phyloP scores from a whole-genome alignment of 1,140 invertebrate genomes.

The Samia ricini region DNA sequence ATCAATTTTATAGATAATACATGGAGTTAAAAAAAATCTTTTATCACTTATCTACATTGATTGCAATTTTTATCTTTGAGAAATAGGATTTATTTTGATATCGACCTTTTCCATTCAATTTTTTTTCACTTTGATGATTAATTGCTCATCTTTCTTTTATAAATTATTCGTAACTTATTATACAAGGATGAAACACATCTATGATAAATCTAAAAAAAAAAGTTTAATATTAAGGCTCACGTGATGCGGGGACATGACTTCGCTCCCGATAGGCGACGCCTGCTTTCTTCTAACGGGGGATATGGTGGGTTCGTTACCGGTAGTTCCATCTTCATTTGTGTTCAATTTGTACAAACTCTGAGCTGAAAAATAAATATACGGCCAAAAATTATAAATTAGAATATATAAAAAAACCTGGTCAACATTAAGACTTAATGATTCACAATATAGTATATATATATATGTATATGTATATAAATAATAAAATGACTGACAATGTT shows the following conservation, averaged over 20 bases:
- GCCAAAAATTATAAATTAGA: neutral
- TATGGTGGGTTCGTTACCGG: slow-evolving; percentile 42
- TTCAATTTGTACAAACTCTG: slow-evolving; percentile 71
- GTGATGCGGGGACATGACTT: slow-evolving; percentile 66
- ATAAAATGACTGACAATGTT: slow-evolving; percentile 51
- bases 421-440: neutral
- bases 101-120: neutral
- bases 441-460: neutral
- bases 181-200: neutral
- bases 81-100: neutral
- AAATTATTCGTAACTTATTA: neutral
- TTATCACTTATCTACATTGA: neutral
- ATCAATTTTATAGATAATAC: neutral
- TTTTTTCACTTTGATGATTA: neutral
- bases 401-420: neutral
- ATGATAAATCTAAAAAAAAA: neutral
- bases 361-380: slow-evolving; percentile 41
- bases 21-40: neutral
- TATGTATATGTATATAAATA: slow-evolving; percentile 3
- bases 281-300: slow-evolving; percentile 52
- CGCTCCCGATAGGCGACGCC: slow-evolving; percentile 60
- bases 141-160: neutral
- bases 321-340: slow-evolving; percentile 46
- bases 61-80: neutral
- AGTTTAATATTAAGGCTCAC: slow-evolving; percentile 30